Percentiles rank a stretch among this genome's conserved stretches.
Conservation (phyloP, 2,113 vertebrate species). For the Scophthalmus maximus region DNA sequence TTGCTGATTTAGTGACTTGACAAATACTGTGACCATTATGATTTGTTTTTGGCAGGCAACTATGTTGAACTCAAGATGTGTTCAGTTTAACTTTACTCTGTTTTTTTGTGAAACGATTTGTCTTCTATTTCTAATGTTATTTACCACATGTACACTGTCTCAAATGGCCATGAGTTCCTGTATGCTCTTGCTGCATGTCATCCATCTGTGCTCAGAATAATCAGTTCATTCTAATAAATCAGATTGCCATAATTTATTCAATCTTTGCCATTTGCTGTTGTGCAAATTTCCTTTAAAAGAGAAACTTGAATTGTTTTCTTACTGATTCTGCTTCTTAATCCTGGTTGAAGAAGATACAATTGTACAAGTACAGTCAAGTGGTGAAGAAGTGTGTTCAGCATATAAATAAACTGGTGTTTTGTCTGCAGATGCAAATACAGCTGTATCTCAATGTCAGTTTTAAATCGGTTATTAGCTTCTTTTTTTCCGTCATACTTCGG, state of each 20-base stretch:
- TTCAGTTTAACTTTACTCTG: slow-evolving; percentile 1
- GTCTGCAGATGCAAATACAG: too few relatives aligned
- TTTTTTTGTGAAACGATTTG: slow-evolving; percentile 25
- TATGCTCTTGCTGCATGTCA: slow-evolving; percentile 68
- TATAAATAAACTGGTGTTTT: too few relatives aligned
- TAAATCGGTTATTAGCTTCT: too few relatives aligned
- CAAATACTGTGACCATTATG: slow-evolving; percentile 33
- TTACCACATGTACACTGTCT: slow-evolving; percentile 36
- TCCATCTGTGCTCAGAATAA: slow-evolving; percentile 46
- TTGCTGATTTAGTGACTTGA: slow-evolving; percentile 32
- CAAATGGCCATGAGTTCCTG: slow-evolving; percentile 10
- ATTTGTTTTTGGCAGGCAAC: slow-evolving; percentile 10
- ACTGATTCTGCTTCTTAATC: too few relatives aligned
- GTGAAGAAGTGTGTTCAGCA: too few relatives aligned
- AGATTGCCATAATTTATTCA: slow-evolving; percentile 10
- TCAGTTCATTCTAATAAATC: slow-evolving; percentile 64
- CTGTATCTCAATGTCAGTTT: too few relatives aligned
- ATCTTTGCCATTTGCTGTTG: neutral
- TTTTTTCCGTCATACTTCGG: too few relatives aligned
- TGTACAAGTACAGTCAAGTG: too few relatives aligned
- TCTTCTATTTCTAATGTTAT: slow-evolving; percentile 26
- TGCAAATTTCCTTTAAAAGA: neutral
- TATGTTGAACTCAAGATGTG: slow-evolving; percentile 12
- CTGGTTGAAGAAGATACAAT: too few relatives aligned
- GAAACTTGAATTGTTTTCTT: too few relatives aligned